Conservation (phyloP, 2,113 vertebrate genomes). For the Choloepus hoffmanni region DNA sequence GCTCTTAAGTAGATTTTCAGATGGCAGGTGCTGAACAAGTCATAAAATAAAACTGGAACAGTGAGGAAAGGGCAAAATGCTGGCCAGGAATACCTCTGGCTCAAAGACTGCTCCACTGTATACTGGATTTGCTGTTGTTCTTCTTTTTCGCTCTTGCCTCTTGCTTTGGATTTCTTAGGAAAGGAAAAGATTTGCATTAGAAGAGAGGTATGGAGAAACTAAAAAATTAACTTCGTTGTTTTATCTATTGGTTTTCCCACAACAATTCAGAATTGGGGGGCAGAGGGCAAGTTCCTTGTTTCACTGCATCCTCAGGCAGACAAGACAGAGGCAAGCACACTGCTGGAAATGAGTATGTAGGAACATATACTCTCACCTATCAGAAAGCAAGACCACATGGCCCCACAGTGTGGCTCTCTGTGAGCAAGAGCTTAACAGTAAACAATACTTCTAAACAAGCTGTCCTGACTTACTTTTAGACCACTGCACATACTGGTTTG, state of each 20-base stretch:
- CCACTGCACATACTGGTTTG: neutral
- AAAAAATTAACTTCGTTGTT: conserved; percentile 35
- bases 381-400: neutral
- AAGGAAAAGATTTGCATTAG: conserved; percentile 81
- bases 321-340: neutral
- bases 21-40: neutral
- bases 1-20: conserved; percentile 29
- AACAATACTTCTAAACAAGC: neutral
- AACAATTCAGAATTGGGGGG: neutral
- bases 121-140: conserved; percentile 98
- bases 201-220: conserved; percentile 55
- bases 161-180: conserved; percentile 98
- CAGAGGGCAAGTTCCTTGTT: neutral
- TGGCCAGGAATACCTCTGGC: conserved; percentile 92
- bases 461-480: conserved; percentile 19
- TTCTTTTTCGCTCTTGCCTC: conserved; percentile 97
- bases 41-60: accelerated
- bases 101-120: conserved; percentile 99
- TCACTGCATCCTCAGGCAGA: neutral
- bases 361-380: neutral
- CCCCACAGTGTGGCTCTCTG: neutral
- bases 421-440: neutral
- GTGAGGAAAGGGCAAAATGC: conserved; percentile 30
- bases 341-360: neutral
- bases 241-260: conserved; percentile 43